Percentiles rank a stretch among this genome's conserved stretches.
Evolutionary conservation across 1,140 invertebrate genomes (phyloP).

Genomic region (Nephotettix cincticeps): DNA sequence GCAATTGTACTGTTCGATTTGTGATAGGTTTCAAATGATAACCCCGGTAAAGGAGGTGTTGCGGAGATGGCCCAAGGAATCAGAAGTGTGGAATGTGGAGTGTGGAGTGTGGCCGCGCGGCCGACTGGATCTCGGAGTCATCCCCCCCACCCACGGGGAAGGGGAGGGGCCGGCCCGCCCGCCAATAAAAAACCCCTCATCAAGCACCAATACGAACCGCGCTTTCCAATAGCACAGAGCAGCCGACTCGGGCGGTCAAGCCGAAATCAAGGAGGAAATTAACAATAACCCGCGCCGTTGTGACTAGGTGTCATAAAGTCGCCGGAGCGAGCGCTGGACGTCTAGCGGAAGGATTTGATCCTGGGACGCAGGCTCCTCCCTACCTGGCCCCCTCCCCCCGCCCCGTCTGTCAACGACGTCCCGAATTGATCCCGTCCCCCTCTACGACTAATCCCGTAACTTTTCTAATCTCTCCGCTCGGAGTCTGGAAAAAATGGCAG

Average conservation of each 20-base stretch:
- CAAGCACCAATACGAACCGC: constrained; percentile 2
- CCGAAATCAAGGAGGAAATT: constrained; percentile 19
- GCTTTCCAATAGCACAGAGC: no score
- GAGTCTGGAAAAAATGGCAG: constrained; percentile 29
- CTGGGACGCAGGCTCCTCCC: background rate
- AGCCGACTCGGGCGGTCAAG: background rate
- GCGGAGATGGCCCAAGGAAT: no score
- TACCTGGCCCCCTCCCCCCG: background rate
- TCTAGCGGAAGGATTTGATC: constrained; percentile 1
- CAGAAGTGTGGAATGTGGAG: no score
- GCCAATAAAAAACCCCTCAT: constrained; percentile 18
- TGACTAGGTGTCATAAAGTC: constrained; percentile 3
- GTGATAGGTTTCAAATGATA: no score
- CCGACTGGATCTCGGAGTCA: no score
- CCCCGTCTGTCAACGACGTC: constrained; percentile 16
- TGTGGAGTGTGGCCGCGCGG: no score
- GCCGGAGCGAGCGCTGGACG: background rate
- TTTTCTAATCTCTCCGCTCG: constrained; percentile 31
- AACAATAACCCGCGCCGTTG: background rate
- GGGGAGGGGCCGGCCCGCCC: constrained; percentile 1
- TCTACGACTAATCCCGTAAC: constrained; percentile 27
- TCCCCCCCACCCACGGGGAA: background rate
- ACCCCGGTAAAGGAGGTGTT: no score
- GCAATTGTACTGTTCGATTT: no score
- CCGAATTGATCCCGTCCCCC: constrained; percentile 18